Evolutionary conservation across 1,140 invertebrate genomes (phyloP).

Genomic region (Vanessa atalanta): DNA sequence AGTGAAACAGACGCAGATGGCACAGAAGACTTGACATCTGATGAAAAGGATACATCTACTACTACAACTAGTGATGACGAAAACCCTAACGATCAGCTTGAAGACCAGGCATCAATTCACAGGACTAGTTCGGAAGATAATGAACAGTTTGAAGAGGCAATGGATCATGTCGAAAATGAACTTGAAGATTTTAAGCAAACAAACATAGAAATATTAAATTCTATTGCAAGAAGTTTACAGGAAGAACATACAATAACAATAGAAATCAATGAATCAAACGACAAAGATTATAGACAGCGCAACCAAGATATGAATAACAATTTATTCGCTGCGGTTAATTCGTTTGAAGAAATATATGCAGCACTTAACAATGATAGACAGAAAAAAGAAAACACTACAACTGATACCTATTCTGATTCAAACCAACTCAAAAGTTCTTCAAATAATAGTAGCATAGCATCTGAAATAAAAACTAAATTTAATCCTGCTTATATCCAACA

Average conservation of each 20-base stretch:
- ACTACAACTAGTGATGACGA: constrained; percentile 53
- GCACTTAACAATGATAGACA: constrained; percentile 49
- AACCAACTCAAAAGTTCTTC: background rate
- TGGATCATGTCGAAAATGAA: constrained; percentile 71
- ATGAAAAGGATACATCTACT: constrained; percentile 67
- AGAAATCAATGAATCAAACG: constrained; percentile 43
- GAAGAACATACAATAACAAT: constrained; percentile 60
- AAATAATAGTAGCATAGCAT: background rate
- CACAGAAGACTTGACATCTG: constrained; percentile 64
- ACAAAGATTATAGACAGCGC: constrained; percentile 6
- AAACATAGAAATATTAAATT: constrained; percentile 71
- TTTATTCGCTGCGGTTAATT: constrained; percentile 60
- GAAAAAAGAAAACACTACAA: constrained; percentile 1
- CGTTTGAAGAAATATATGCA: constrained; percentile 76
- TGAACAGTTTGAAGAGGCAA: constrained; percentile 77
- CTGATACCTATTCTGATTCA: constrained; percentile 19
- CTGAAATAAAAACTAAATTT: constrained; percentile 4
- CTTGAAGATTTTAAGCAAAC: constrained; percentile 63
- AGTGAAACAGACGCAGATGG: constrained; percentile 63
- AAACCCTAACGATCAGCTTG: constrained; percentile 39
- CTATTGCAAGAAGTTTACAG: constrained; percentile 68
- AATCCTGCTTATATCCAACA: constrained; percentile 40
- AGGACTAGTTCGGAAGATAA: constrained; percentile 80
- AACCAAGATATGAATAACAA: constrained; percentile 68
- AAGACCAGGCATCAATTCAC: constrained; percentile 50